These are phyloP conservation scores for Schmidtea mediterranea DNA, from an alignment of 1,140 invertebrate species.

Conservation along the genomic window DNA sequence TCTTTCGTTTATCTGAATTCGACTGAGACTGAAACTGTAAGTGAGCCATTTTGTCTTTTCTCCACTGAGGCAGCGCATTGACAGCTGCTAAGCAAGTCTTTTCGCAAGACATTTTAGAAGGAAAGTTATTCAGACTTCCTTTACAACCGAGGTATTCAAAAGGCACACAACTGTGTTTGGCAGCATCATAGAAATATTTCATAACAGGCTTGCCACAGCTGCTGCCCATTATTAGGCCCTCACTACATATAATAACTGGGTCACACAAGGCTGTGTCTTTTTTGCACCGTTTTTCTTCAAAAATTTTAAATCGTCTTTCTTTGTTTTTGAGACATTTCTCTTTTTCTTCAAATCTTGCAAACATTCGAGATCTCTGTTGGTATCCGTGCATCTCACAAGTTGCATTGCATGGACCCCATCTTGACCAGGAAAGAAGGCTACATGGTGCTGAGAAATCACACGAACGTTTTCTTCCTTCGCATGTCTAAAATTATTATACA, in stretches of 20 bases:
- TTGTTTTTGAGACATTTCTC: background rate
- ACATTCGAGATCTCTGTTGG: background rate
- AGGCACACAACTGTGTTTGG: background rate
- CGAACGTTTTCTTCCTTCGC: background rate
- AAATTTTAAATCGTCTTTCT: background rate
- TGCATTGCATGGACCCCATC: background rate
- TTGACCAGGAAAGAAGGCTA: background rate
- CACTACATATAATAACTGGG: background rate
- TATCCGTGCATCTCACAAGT: background rate
- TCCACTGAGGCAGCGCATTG: background rate
- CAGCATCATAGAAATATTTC: background rate
- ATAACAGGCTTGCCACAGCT: background rate
- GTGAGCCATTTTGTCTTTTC: background rate
- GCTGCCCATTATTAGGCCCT: background rate
- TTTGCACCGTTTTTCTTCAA: background rate
- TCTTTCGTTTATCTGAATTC: background rate
- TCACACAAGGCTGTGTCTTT: background rate
- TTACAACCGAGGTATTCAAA: constrained; percentile 5
- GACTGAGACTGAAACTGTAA: background rate
- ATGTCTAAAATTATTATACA: background rate
- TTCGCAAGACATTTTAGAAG: background rate
- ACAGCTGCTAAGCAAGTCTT: background rate
- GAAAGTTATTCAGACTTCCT: constrained; percentile 1
- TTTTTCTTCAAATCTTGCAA: background rate
- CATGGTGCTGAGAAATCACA: background rate